phyloP scores from a whole-genome alignment of 2,888 invertebrate genomes.

The Zelleria hepariella region DNA sequence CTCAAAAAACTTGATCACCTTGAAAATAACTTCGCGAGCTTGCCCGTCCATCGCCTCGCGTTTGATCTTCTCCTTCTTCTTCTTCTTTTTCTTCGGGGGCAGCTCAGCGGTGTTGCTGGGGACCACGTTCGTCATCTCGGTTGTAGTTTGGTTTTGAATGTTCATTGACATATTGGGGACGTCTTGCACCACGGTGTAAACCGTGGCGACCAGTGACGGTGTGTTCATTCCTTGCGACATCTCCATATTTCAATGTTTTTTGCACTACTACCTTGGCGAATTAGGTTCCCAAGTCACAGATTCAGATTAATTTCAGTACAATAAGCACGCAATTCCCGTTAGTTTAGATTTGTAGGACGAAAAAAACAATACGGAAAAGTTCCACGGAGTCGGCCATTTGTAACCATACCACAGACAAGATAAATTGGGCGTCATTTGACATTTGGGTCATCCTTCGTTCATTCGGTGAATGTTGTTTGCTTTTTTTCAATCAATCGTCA shows the following conservation, averaged over 20 bases:
- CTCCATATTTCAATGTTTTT: neutral
- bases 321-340: neutral
- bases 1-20: conserved; percentile 63
- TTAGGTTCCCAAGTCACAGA: neutral
- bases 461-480: neutral
- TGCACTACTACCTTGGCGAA: neutral
- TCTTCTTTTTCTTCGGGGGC: neutral
- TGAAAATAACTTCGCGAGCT: conserved; percentile 58
- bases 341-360: neutral
- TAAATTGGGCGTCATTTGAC: neutral
- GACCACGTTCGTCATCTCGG: neutral
- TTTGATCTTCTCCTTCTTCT: conserved; percentile 28
- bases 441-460: neutral
- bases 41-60: conserved; percentile 57
- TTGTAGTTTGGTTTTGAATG: neutral
- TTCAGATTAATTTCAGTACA: neutral
- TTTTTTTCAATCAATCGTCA: no score
- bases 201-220: neutral
- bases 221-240: neutral
- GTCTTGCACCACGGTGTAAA: neutral
- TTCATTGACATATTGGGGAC: neutral
- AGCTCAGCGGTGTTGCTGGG: neutral
- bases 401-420: neutral
- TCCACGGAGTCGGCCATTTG: neutral
- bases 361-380: neutral